phyloP scores from a whole-genome alignment of 1,140 invertebrate genomes.

The Drosophila miranda region DNA sequence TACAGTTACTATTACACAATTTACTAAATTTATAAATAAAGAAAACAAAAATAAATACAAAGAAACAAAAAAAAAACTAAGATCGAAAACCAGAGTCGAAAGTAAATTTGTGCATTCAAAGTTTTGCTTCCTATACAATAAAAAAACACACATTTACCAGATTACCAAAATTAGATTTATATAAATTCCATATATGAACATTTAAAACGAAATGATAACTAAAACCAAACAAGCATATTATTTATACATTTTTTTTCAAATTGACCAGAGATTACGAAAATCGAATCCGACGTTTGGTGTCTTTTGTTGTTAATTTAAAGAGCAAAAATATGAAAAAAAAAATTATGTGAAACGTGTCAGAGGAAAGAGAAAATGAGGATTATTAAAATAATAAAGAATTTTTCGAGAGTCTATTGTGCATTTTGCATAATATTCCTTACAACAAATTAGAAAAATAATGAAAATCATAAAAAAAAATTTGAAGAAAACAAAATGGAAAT shows the following conservation, averaged over 20 bases:
- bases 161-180: slow-evolving; percentile 58
- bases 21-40: slow-evolving; percentile 34
- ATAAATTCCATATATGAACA: slow-evolving; percentile 46
- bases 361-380: neutral
- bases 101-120: slow-evolving; percentile 61
- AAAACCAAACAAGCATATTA: slow-evolving; percentile 41
- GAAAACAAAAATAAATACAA: slow-evolving; percentile 1
- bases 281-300: slow-evolving; percentile 6
- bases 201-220: slow-evolving; percentile 9
- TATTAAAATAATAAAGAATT: slow-evolving; percentile 23
- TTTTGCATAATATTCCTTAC: slow-evolving; percentile 46
- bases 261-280: slow-evolving; percentile 33
- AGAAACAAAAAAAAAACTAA: slow-evolving; percentile 18
- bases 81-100: slow-evolving; percentile 14
- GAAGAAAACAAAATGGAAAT: slow-evolving; percentile 12
- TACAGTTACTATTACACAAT: slow-evolving; percentile 60
- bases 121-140: slow-evolving; percentile 73
- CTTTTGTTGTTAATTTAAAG: slow-evolving; percentile 13
- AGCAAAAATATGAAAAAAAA: neutral
- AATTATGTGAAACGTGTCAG: slow-evolving; percentile 8
- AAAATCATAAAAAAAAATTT: slow-evolving; percentile 10
- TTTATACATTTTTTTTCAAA: slow-evolving; percentile 37
- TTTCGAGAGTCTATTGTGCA: slow-evolving; percentile 42
- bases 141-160: slow-evolving; percentile 56
- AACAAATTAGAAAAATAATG: slow-evolving; percentile 19